phyloP scores from a whole-genome alignment of 1,140 invertebrate species.

The Neodiprion pinetum region DNA sequence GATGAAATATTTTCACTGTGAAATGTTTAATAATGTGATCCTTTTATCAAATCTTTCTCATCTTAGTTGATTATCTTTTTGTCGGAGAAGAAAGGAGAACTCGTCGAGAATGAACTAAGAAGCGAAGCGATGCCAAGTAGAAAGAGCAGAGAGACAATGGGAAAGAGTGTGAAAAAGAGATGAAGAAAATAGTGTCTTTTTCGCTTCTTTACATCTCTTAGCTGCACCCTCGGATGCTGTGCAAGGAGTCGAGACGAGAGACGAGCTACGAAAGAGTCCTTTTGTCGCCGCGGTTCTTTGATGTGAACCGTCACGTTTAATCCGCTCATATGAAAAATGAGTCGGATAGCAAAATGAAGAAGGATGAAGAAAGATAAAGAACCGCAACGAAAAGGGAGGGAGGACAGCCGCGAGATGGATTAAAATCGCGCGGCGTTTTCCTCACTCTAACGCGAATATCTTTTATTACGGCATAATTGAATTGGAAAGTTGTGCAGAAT shows the following conservation, averaged over 20 bases:
- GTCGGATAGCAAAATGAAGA: constrained; percentile 21
- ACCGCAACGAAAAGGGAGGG: constrained; percentile 31
- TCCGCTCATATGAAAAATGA: constrained; percentile 43
- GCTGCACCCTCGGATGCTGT: not conserved
- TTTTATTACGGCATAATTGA: no score
- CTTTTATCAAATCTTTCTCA: no score
- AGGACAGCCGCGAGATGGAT: not conserved
- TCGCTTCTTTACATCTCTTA: constrained; percentile 2
- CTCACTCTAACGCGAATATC: no score
- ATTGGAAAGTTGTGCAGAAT: no score
- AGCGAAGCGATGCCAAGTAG: constrained; percentile 22
- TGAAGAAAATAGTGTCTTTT: constrained; percentile 4
- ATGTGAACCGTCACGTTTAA: constrained; percentile 42
- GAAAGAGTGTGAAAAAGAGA: constrained; percentile 23
- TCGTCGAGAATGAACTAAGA: constrained; percentile 20
- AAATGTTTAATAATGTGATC: no score
- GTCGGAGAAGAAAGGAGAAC: not conserved
- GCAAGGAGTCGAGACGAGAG: no score
- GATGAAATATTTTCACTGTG: no score
- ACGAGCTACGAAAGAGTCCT: constrained; percentile 17
- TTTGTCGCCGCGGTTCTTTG: constrained; percentile 40
- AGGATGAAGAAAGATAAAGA: not conserved
- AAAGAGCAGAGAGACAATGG: constrained; percentile 17
- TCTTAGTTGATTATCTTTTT: no score
- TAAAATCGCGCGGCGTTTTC: not conserved